Conservation (phyloP, 2,113 vertebrate genomes). For the Gobiocypris rarus region DNA sequence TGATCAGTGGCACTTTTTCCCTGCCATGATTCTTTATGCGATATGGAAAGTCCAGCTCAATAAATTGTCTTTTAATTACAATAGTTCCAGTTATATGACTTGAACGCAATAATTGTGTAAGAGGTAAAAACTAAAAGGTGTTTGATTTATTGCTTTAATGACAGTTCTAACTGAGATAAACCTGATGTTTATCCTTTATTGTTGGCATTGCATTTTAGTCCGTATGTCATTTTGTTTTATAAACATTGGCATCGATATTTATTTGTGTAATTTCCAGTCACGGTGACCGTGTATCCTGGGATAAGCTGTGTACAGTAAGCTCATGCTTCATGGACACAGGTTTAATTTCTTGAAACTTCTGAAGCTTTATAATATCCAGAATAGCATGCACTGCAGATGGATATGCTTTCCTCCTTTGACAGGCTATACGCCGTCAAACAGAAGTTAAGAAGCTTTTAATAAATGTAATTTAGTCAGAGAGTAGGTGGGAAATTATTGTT, state of each 20-base stretch:
- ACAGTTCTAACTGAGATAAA: constrained; percentile 1
- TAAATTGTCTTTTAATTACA: not conserved
- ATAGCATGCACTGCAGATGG: not conserved
- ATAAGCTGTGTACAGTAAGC: not conserved
- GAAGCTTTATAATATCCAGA: not conserved
- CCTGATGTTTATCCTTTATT: not conserved
- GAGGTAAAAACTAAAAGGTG: not conserved
- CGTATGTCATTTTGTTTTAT: not conserved
- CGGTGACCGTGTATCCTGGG: not conserved
- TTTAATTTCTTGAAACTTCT: not conserved
- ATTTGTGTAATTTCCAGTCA: not conserved
- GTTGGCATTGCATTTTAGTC: constrained; percentile 6
- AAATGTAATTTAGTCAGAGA: not conserved
- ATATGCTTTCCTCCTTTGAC: not conserved
- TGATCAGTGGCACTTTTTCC: not conserved
- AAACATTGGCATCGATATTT: not conserved
- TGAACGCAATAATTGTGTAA: not conserved
- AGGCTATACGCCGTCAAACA: not conserved
- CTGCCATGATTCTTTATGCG: not conserved
- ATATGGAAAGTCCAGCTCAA: not conserved
- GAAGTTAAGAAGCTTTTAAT: not conserved
- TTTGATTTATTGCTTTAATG: constrained; percentile 11
- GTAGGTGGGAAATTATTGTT: not conserved
- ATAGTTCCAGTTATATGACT: not conserved
- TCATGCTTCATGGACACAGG: not conserved